Evolutionary conservation across 2,888 invertebrate species (phyloP).

Genomic region (Caenorhabditis auriculariae): DNA sequence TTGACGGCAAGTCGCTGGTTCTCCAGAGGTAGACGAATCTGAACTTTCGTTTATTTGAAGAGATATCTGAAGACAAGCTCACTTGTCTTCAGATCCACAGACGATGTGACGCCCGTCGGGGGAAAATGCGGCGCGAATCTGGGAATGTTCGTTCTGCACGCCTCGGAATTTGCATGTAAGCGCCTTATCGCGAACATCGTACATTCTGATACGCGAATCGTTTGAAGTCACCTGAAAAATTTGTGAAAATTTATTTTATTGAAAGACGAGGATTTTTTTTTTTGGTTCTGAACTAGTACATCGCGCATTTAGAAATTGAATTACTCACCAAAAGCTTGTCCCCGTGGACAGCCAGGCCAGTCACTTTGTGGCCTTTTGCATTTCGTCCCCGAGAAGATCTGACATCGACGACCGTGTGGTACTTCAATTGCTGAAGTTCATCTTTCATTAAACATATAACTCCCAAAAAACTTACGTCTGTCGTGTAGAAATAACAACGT

Average conservation of each 20-base stretch:
- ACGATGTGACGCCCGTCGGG: slow-evolving; percentile 96
- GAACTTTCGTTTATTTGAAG: slow-evolving; percentile 66
- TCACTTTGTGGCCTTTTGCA: slow-evolving; percentile 89
- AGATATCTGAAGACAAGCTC: neutral
- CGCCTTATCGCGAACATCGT: slow-evolving; percentile 90
- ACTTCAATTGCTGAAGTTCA: slow-evolving; percentile 79
- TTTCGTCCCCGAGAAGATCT: slow-evolving; percentile 90
- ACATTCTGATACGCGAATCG: slow-evolving; percentile 91
- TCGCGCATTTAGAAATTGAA: too few species aligned
- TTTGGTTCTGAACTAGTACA: too few species aligned
- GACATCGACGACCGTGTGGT: slow-evolving; percentile 95
- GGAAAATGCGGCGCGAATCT: slow-evolving; percentile 92
- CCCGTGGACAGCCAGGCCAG: slow-evolving; percentile 76
- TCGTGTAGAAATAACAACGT: slow-evolving; percentile 94
- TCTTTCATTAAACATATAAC: neutral
- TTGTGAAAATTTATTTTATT: too few species aligned
- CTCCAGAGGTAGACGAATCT: slow-evolving; percentile 85
- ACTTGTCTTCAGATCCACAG: slow-evolving; percentile 86
- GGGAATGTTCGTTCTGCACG: slow-evolving; percentile 66
- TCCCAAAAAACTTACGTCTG: slow-evolving; percentile 71
- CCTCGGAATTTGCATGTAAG: slow-evolving; percentile 83
- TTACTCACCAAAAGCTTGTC: slow-evolving; percentile 68
- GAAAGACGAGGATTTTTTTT: neutral
- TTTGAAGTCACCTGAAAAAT: slow-evolving; percentile 76
- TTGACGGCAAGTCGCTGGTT: slow-evolving; percentile 68